Evolutionary conservation across 2,888 invertebrate species (phyloP).

Genomic region (Cheilosia impressa): DNA sequence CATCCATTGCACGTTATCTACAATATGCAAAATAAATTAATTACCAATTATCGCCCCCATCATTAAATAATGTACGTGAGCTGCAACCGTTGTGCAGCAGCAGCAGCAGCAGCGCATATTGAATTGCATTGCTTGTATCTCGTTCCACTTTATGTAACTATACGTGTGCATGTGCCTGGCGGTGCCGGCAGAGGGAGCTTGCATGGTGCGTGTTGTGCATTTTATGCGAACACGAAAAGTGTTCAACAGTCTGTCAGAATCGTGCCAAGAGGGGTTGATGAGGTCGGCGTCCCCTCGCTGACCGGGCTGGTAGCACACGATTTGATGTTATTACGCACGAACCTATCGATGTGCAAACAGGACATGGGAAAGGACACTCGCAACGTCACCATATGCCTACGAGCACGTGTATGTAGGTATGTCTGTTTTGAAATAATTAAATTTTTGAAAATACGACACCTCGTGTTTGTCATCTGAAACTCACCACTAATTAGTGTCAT

Average conservation of each 20-base stretch:
- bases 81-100: conserved; percentile 64
- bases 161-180: conserved; percentile 44
- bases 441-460: conserved; percentile 77
- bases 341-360: conserved; percentile 75
- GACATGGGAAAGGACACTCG: conserved; percentile 72
- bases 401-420: conserved; percentile 22
- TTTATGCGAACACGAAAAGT: conserved; percentile 76
- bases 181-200: conserved; percentile 68
- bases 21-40: conserved; percentile 83
- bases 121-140: conserved; percentile 56
- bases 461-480: conserved; percentile 82
- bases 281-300: conserved; percentile 59
- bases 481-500: conserved; percentile 84
- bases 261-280: conserved; percentile 73
- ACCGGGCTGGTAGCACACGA: conserved; percentile 62
- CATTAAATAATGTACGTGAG: conserved; percentile 77
- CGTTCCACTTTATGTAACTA: conserved; percentile 55
- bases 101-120: conserved; percentile 33
- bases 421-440: conserved; percentile 76
- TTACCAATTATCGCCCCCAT: conserved; percentile 81
- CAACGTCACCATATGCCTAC: conserved; percentile 43
- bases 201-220: conserved; percentile 74
- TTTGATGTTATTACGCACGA: conserved; percentile 77
- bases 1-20: conserved; percentile 75
- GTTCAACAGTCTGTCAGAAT: conserved; percentile 75